Base-by-base conservation (phyloP, 2,797 vertebrate genomes). In the Sphenopsis melanotis region DNA sequence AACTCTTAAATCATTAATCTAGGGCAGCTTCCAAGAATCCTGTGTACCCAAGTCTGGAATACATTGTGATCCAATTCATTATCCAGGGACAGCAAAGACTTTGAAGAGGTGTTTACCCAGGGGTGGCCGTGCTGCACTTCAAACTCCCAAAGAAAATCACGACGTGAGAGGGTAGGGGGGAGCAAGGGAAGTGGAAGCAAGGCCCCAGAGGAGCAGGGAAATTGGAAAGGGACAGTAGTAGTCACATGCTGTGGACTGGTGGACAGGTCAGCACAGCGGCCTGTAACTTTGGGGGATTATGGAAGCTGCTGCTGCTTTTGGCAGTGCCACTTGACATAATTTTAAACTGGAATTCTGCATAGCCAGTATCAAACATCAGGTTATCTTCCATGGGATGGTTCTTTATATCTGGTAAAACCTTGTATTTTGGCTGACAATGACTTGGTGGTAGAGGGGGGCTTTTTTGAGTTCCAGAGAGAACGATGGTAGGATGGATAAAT, bases 11-110 rank as follows among this genome's bases (percentile, higher is more conserved):
- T 71, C 49, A 71, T 65, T 57, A 55, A 94, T 74, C 52, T 36
- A 60, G 80, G 46, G 89, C 59, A 75, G 70, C 83, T 94, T 94
- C 95, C 93, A 87, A 90, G 91, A 76, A 74, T 91, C 46, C 57
- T 30, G 36, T 59, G 71, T 83, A 26, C 89, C 52, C 4, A 37
- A 49, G 47, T 46, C 34, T 53, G 29, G 59, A 76, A 83, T 59
- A 47, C 39, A 8, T 10, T 41, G 78, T 29, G 63, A 68, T 50
- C 76, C 0, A 0, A 81, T 64, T 86, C 74, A 29, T 66, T 85
- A 65, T 6, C 49, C 82, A 44, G 59, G 50, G 77, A 26, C 36
- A 47, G 56, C 32, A 65, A 41, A 87, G 56, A 5, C 55, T 81
- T n/a, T 60, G 57, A 53, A 44, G 80, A 63, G 66, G 34, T 50